phyloP scores from a whole-genome alignment of 2,888 invertebrate species.

The Malthinus flaveolus region DNA sequence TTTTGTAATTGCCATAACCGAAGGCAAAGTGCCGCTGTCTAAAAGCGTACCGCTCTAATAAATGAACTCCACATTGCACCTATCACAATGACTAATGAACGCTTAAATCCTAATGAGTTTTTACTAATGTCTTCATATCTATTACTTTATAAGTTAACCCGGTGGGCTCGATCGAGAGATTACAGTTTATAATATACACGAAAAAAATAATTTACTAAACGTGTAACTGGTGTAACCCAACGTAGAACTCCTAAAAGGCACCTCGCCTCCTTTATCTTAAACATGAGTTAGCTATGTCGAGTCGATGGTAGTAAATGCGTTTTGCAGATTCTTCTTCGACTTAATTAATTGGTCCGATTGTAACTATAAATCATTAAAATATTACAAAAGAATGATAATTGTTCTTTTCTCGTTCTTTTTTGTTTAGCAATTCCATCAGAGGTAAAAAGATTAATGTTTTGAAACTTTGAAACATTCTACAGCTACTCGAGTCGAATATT shows the following conservation, averaged over 20 bases:
- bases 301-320: constrained; percentile 25
- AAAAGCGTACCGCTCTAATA: constrained; percentile 30
- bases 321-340: constrained; percentile 18
- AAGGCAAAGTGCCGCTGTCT: constrained; percentile 25
- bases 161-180: constrained; percentile 24
- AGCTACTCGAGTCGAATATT: too few relatives aligned
- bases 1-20: constrained; percentile 24
- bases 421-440: background rate
- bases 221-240: constrained; percentile 19
- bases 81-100: constrained; percentile 43
- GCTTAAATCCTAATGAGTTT: constrained; percentile 43
- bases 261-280: constrained; percentile 12
- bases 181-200: background rate
- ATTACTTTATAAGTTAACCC: constrained; percentile 37
- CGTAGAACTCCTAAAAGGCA: constrained; percentile 5
- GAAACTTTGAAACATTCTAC: too few relatives aligned
- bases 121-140: constrained; percentile 46
- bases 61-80: constrained; percentile 36
- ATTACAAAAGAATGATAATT: constrained; percentile 2
- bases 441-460: too few relatives aligned
- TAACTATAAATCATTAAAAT: constrained; percentile 7
- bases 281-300: constrained; percentile 9
- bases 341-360: constrained; percentile 16
- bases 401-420: background rate
- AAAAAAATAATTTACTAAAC: constrained; percentile 28